Base-by-base conservation (phyloP, 2,113 vertebrate genomes). In the Bostrychus sinensis region DNA sequence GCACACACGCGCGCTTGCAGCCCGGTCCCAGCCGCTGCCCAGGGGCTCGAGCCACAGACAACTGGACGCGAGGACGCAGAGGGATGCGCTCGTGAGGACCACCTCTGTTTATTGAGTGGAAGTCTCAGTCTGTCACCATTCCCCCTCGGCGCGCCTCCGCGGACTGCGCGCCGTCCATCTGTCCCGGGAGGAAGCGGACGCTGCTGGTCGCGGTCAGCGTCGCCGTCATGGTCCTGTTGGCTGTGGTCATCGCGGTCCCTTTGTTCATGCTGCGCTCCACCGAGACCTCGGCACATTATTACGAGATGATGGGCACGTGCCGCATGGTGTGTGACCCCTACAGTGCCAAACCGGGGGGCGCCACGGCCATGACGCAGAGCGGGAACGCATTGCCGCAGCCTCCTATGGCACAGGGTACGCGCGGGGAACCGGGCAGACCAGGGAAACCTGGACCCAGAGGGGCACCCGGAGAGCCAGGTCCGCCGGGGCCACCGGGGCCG, bases 231-330 rank as follows among this genome's bases (percentile, higher is more conserved):
- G 89, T 89, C 16, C 70, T 95, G 42, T 85, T 95, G 65, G 86
- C 87, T 59, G 79, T 95, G 76, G 86, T 92, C 37, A 83, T 95
- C 4, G 91, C 90, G 0, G 72, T 95, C 51, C 93, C 93, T 6
- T 30, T 94, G 25, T 86, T 92, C 32, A 86, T 95, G 85, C 76
- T 89, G 11, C 83, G 83, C 53, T 82, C 89, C 74, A 79, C 92
- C 1, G 87, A 89, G 13, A 80, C 91, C 39, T 87, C 88, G 2
- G 93, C 92, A 26, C 94, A 93, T 75, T 94, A 96, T 74, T 96
- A 95, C 62, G 95, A 96, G 89, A 96, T 96, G 94, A 91, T 95
- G 93, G 95, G 95, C 75, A 95, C 95, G 71, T 95, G 94, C 78
- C 91, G 94, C 77, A 95, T 95, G 94, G 94, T 95, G 28, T 95